Percentiles rank a stretch among this genome's conserved stretches.
Conservation (phyloP, 2,888 invertebrate genomes). For the Enchytraeus crypticus region DNA sequence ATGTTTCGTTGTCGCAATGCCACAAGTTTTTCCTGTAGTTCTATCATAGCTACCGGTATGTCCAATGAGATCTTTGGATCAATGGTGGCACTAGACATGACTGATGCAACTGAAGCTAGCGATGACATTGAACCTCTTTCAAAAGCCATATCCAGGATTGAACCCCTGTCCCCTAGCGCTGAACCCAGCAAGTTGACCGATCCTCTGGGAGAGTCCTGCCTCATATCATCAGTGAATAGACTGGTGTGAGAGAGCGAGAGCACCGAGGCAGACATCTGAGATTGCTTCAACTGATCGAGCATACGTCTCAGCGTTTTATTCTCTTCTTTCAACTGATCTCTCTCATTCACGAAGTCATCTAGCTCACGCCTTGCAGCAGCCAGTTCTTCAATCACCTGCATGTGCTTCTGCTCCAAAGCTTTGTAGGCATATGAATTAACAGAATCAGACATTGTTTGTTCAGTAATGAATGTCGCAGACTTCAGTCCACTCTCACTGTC, state of each 20-base stretch:
- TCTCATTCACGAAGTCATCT: not conserved
- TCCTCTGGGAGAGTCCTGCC: not conserved
- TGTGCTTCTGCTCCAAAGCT: slow-evolving; percentile 14
- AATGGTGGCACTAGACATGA: slow-evolving; percentile 1
- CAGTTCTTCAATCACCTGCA: slow-evolving; percentile 10
- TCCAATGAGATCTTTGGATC: slow-evolving; percentile 13
- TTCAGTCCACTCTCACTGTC: not conserved
- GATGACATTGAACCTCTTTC: not conserved
- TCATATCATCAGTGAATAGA: not conserved
- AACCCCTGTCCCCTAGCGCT: not conserved
- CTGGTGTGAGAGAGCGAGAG: not conserved
- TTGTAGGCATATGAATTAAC: not conserved
- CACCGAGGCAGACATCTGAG: not conserved
- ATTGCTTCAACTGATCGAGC: not conserved
- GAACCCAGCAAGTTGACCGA: too few species aligned
- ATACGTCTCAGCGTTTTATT: slow-evolving; percentile 7
- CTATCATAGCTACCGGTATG: slow-evolving; percentile 10
- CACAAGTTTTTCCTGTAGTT: slow-evolving; percentile 20
- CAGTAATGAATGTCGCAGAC: not conserved
- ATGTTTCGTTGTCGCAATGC: slow-evolving; percentile 13
- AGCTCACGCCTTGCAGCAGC: slow-evolving; percentile 1
- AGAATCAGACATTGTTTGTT: not conserved
- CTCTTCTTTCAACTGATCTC: slow-evolving; percentile 1
- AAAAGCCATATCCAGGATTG: not conserved
- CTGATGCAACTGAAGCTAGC: slow-evolving; percentile 6